Evolutionary conservation across 2,888 invertebrate genomes (phyloP).

Genomic region (Aspidiotus destructor): DNA sequence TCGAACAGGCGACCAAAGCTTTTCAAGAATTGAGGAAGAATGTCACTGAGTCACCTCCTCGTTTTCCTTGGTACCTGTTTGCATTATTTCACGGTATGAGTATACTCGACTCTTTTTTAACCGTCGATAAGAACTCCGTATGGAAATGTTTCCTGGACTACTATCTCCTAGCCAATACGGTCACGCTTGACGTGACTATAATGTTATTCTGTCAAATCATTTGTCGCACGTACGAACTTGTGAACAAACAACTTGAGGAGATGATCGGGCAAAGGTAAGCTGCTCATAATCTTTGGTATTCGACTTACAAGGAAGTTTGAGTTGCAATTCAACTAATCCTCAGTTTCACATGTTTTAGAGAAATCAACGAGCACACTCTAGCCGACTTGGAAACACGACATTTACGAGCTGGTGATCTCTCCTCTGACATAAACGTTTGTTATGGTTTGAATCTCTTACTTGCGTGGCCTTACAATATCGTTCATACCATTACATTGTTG

Average conservation of each 20-base stretch:
- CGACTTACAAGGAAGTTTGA: too few relatives aligned
- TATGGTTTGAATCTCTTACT: conserved; percentile 19
- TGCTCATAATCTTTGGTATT: background rate
- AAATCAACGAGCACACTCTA: conserved; percentile 7
- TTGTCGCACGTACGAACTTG: conserved; percentile 5
- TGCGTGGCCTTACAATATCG: conserved; percentile 27
- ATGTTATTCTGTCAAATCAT: conserved; percentile 10
- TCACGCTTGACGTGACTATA: conserved; percentile 17
- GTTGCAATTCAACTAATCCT: background rate
- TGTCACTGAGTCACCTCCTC: background rate
- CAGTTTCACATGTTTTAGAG: background rate
- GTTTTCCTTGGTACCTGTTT: background rate
- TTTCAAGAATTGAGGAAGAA: background rate
- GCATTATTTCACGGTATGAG: conserved; percentile 6
- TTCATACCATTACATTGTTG: conserved; percentile 20
- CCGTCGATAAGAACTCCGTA: background rate
- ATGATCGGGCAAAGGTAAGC: conserved; percentile 4
- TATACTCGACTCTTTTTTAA: background rate
- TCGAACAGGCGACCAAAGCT: background rate
- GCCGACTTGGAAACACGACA: conserved; percentile 9
- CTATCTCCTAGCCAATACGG: conserved; percentile 2
- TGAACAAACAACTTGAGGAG: conserved; percentile 14
- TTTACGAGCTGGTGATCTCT: conserved; percentile 17
- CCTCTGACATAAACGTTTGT: conserved; percentile 14
- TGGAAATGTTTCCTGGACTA: conserved; percentile 5